Percentiles rank a stretch among this genome's conserved stretches.
phyloP scores from a whole-genome alignment of 2,888 invertebrate genomes.

The Bombylius major region DNA sequence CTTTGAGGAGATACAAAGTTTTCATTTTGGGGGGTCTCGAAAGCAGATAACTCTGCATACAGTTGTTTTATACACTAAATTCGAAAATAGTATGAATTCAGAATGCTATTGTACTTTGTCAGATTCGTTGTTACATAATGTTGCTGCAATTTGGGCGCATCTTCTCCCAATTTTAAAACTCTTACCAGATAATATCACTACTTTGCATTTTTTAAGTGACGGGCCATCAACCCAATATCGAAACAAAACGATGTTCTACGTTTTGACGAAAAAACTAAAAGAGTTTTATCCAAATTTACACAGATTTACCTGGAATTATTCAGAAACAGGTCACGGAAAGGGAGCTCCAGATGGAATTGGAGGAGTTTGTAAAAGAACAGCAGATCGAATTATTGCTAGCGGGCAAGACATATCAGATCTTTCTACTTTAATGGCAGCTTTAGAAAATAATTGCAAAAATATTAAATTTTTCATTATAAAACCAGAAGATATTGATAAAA shows the following conservation, averaged over 20 bases:
- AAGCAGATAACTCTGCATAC: not conserved
- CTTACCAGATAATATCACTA: not conserved
- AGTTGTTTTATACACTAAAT: not conserved
- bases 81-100: not conserved
- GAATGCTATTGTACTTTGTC: not conserved
- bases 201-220: not conserved
- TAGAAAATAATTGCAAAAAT: not conserved
- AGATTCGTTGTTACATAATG: not conserved
- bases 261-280: not conserved
- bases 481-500: not conserved
- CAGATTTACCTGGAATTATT: conserved; percentile 2
- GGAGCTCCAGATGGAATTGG: conserved; percentile 6
- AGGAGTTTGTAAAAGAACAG: not conserved
- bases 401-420: not conserved
- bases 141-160: not conserved
- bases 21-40: not conserved
- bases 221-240: conserved; percentile 5
- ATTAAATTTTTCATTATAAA: not conserved
- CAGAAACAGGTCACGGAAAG: conserved; percentile 3
- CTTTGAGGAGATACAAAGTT: not conserved
- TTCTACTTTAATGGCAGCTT: not conserved
- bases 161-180: not conserved
- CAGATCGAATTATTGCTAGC: not conserved
- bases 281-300: not conserved
- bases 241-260: not conserved